Conservation (phyloP, 1,140 invertebrate species). For the Tetramorium parvispinum region DNA sequence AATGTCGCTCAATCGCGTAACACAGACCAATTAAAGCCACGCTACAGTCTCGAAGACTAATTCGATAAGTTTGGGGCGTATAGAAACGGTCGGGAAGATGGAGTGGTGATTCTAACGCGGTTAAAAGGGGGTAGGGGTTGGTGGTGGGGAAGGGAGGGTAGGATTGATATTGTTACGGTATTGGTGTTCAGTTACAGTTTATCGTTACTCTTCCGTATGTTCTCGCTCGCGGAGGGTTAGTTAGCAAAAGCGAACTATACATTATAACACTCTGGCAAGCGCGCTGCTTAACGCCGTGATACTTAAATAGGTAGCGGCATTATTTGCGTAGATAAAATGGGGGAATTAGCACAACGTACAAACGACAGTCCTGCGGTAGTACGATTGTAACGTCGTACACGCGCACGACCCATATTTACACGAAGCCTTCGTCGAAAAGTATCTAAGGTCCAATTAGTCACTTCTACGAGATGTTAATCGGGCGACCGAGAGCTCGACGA, state of each 20-base stretch:
- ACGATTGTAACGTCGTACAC: neutral
- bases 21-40: neutral
- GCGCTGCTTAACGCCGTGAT: neutral
- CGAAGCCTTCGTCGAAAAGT: neutral
- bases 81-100: neutral
- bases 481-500: constrained; percentile 6
- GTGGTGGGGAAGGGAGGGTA: no score
- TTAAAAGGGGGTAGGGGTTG: neutral
- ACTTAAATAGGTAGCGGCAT: constrained; percentile 18
- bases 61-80: constrained; percentile 38
- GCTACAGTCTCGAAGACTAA: neutral
- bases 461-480: constrained; percentile 22
- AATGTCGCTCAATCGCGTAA: constrained; percentile 13
- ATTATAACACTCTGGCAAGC: neutral
- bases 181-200: constrained; percentile 86
- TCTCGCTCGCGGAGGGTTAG: constrained; percentile 28
- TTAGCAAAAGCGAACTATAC: constrained; percentile 49
- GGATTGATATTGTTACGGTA: constrained; percentile 72
- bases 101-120: neutral
- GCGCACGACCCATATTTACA: constrained; percentile 25
- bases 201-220: constrained; percentile 56
- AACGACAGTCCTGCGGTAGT: neutral
- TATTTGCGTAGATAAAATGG: constrained; percentile 18
- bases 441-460: constrained; percentile 1
- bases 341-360: constrained; percentile 24